Base-by-base conservation (phyloP, 2,797 vertebrate genomes). In the Caiman crocodilus region DNA sequence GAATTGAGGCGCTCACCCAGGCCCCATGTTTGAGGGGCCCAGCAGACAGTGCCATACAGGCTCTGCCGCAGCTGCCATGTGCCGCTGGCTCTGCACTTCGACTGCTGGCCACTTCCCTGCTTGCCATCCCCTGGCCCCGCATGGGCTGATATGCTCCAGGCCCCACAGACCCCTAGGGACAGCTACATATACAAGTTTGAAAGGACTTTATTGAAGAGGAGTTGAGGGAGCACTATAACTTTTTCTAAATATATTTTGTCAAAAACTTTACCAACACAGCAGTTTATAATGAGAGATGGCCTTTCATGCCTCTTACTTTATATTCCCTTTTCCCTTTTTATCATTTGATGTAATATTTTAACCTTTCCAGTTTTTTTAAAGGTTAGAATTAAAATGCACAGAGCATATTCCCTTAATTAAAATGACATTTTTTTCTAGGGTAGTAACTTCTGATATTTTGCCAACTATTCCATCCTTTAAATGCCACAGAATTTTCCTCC, bases 341-440 rank as follows among this genome's bases (percentile, higher is more conserved):
- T 82, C 60, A 90, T 93, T 96, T 95, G 92, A 92, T 93, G 21
- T 88, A 92, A 89, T 92, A 89, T 94, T 93, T 97, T 93, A 97
- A 94, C 89, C 80, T 96, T 97, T 93, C 76, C 14, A 84, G 20
- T 71, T 93, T 94, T 76, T 95, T 89, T 94, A 89, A 96, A 97
- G 93, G 79, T 93, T 96, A 91, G 64, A 96, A 93, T 96, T 97
- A 96, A 96, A 96, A 96, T 94, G 91, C 35, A 89, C 88, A 76
- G 59, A 96, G 80, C 21, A 61, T 78, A 84, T 82, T 93, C 85
- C 85, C 76, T 93, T 89, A 87, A 95, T 92, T 93, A 95, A 94
- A 95, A 86, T 92, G 84, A 87, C 81, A 55, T 87, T 95, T 95
- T 95, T 96, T 96, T 64, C 55, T 87, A 86, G 57, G 82, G 14